Base-by-base conservation (phyloP, 2,888 invertebrate genomes). In the Synanthedon vespiformis region DNA sequence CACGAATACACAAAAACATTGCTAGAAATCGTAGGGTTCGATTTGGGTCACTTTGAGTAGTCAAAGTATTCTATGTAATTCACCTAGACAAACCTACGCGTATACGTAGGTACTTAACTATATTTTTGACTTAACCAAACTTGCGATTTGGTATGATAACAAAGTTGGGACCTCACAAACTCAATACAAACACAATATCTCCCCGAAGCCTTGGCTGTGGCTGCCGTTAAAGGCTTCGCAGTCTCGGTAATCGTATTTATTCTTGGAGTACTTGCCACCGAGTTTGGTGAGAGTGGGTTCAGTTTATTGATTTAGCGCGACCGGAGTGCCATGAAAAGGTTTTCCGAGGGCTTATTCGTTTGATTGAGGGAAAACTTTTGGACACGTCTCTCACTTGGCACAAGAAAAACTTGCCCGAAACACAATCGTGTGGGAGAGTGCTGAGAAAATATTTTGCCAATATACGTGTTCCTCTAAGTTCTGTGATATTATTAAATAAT, bases 281-380 rank as follows among this genome's bases (percentile, higher is more conserved):
- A 67, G 61, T 67, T 61, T 62, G 60, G 61, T 56, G 61, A 67
- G 69, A 77, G 72, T 74, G 68, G 67, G 72, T 72, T 73, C 63
- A 62, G 70, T 65, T 74, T 75, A 75, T 75, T 74, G 75, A 74
- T 75, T 74, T 74, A 71, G 68, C 62, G 67, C 65, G 65, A 67
- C 69, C 44, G 63, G 55, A 66, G 65, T 63, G 61, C 60, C 64
- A 62, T 68, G 70, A 72, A 70, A 69, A 72, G 72, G 70, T 71
- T 71, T 66, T 61, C 58, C 55, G 62, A 63, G 60, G 64, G 60
- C 63, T 61, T 44, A 44, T 14, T 44, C 44, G 44, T 44, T 14
- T 44, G 44, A 44, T 44, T 44, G 44, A 44, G 44, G 44, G 34
- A 34, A 44, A 44, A 44, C 44, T 44, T 44, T 44, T 44, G 44